These are phyloP conservation scores for Oreochromis grahami DNA, from an alignment of 2,797 vertebrate species.

Conservation along the genomic window DNA sequence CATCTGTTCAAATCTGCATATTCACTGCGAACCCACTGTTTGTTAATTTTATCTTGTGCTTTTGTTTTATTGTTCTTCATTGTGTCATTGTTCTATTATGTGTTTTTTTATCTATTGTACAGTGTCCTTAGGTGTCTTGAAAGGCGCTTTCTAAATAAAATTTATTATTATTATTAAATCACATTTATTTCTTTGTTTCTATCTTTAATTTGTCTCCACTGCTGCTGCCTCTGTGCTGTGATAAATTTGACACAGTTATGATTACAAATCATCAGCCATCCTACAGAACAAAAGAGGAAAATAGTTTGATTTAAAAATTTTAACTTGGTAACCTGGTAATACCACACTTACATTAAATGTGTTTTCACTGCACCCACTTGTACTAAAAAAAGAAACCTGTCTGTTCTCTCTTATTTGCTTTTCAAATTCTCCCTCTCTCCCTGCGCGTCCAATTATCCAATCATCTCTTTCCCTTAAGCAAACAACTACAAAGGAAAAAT, in stretches of 20 bases:
- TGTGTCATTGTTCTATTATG: too few species aligned
- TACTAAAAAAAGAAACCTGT: constrained; percentile 2
- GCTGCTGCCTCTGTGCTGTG: neutral
- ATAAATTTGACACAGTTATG: neutral
- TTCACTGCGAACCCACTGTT: too few species aligned
- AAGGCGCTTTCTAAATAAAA: too few species aligned
- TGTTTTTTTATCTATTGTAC: too few species aligned
- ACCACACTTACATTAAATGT: neutral
- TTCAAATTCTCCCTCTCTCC: neutral
- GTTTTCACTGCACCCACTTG: neutral
- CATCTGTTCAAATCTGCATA: too few species aligned
- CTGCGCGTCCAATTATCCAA: neutral
- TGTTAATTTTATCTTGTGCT: too few species aligned
- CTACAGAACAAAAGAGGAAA: neutral
- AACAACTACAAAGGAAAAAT: neutral
- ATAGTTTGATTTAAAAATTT: neutral
- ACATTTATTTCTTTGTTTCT: neutral
- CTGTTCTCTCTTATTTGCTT: neutral
- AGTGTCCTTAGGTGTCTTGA: too few species aligned
- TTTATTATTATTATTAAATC: neutral
- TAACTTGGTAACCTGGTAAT: neutral
- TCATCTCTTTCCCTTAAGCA: neutral
- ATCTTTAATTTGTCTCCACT: neutral
- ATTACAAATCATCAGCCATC: neutral
- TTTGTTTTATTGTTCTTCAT: too few species aligned